Conservation (phyloP, 2,888 invertebrate species). For the Baccha elongata region DNA sequence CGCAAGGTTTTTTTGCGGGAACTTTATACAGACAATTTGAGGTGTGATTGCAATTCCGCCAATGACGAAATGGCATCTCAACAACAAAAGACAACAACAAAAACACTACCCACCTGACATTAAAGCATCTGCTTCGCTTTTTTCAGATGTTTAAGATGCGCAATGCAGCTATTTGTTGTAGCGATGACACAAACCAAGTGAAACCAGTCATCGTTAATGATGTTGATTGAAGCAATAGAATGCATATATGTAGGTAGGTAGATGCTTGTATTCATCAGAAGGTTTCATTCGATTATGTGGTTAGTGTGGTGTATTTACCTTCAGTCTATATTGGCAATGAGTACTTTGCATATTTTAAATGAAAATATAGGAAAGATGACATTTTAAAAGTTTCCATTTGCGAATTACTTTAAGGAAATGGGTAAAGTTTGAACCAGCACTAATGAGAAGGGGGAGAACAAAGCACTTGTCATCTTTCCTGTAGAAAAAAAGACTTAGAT, state of each 20-base stretch:
- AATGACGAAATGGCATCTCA: conserved; percentile 51
- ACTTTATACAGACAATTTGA: conserved; percentile 27
- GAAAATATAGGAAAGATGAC: too few species aligned
- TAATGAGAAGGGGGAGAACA: too few species aligned
- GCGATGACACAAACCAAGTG: conserved; percentile 30
- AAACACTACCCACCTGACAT: conserved; percentile 39
- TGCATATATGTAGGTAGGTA: too few species aligned
- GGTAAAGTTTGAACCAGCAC: too few species aligned
- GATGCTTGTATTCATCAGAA: too few species aligned
- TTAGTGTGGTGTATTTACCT: background rate
- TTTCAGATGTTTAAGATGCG: conserved; percentile 26
- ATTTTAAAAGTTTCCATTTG: too few species aligned
- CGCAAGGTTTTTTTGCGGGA: conserved; percentile 5
- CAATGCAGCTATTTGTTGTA: conserved; percentile 16
- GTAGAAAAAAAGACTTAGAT: too few species aligned
- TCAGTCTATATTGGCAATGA: too few species aligned
- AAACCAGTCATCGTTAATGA: conserved; percentile 22
- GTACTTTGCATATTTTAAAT: too few species aligned
- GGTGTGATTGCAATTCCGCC: conserved; percentile 32
- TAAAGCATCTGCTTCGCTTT: conserved; percentile 43
- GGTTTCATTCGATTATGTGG: too few species aligned
- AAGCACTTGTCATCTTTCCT: too few species aligned
- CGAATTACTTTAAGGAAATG: too few species aligned
- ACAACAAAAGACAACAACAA: conserved; percentile 20
- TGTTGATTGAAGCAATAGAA: background rate